Conservation (phyloP, 2,113 vertebrate species). For the Dromaius novaehollandiae region DNA sequence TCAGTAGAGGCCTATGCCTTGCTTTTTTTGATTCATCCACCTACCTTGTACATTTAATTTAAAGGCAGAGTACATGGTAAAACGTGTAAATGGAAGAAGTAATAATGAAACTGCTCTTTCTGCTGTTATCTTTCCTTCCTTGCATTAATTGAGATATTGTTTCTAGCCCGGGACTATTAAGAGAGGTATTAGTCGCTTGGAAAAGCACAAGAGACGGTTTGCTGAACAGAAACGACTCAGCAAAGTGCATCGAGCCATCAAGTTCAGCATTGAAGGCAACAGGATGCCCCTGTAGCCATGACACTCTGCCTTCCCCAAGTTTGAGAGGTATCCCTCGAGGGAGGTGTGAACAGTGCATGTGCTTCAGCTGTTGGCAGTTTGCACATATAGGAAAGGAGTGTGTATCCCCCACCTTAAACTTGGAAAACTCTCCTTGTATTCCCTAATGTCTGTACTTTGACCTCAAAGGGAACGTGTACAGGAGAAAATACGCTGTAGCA, state of each 20-base stretch:
- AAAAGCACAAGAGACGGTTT: slow-evolving; percentile 96
- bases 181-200: slow-evolving; percentile 89
- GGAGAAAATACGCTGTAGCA: background rate
- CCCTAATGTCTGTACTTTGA: slow-evolving; percentile 27
- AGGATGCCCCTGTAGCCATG: slow-evolving; percentile 90
- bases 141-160: slow-evolving; percentile 75
- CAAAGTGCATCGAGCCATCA: slow-evolving; percentile 88
- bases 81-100: background rate
- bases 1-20: background rate
- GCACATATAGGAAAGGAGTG: slow-evolving; percentile 42
- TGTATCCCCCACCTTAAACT: slow-evolving; percentile 36
- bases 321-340: slow-evolving; percentile 76
- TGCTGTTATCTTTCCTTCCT: slow-evolving; percentile 65
- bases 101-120: slow-evolving; percentile 45
- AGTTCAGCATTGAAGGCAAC: slow-evolving; percentile 98
- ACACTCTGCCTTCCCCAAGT: slow-evolving; percentile 60
- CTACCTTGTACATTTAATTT: background rate
- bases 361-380: slow-evolving; percentile 58
- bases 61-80: background rate
- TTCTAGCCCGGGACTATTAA: slow-evolving; percentile 86
- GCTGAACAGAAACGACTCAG: slow-evolving; percentile 88
- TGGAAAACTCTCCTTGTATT: slow-evolving; percentile 17
- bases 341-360: slow-evolving; percentile 76
- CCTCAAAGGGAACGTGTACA: slow-evolving; percentile 25
- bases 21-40: background rate